Conservation (phyloP, 2,113 vertebrate species). For the Embiotoca jacksoni region DNA sequence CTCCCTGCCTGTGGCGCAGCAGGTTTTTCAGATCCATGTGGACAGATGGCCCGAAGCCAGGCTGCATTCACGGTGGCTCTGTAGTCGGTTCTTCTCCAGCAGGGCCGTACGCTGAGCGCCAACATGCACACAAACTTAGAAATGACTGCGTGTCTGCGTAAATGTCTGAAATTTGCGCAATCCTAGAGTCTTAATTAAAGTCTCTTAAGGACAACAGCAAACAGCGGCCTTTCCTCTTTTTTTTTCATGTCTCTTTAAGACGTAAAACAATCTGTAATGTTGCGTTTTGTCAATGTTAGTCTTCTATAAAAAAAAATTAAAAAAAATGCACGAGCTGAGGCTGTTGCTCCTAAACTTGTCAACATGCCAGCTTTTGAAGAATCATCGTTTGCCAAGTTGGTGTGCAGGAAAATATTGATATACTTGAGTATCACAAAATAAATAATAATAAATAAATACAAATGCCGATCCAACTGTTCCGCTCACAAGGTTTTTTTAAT, state of each 20-base stretch:
- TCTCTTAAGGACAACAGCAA: conserved; percentile 12
- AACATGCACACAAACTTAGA: conserved; percentile 32
- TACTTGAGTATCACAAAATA: no score
- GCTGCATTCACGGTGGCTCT: conserved; percentile 69
- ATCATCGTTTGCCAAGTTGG: no score
- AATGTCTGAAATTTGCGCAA: background rate
- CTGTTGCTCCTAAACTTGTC: background rate
- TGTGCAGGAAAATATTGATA: no score
- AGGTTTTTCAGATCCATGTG: conserved; percentile 76
- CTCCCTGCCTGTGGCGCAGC: conserved; percentile 71
- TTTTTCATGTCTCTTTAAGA: background rate
- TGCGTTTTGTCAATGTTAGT: background rate
- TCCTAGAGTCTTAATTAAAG: background rate
- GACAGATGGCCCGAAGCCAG: conserved; percentile 70
- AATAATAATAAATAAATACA: no score
- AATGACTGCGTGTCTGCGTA: background rate
- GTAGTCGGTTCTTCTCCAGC: conserved; percentile 50
- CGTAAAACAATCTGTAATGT: background rate
- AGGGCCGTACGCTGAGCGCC: conserved; percentile 23
- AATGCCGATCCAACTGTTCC: no score
- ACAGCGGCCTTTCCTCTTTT: background rate
- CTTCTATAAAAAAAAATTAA: background rate
- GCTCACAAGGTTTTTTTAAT: no score
- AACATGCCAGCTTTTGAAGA: background rate
- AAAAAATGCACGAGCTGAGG: background rate